A percentile compares a stretch with the other conserved stretches of the same genome.
These are phyloP conservation scores for Cydia fagiglandana DNA, from an alignment of 1,140 invertebrate genomes.

Conservation along the genomic window DNA sequence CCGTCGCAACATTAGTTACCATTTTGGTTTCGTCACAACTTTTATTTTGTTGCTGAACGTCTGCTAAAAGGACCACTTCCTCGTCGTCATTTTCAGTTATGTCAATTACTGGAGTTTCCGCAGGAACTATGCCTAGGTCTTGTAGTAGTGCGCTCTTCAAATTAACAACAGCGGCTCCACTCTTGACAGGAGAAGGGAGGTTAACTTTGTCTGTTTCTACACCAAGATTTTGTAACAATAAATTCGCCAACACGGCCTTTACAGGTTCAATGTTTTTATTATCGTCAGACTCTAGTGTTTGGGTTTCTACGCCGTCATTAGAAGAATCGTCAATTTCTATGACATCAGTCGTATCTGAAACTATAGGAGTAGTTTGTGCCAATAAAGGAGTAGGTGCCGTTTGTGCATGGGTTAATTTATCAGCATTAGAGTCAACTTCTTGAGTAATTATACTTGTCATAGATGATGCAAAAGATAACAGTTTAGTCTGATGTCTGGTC, in stretches of 20 bases:
- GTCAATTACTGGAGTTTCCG: not conserved
- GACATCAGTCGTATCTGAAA: conserved; percentile 33
- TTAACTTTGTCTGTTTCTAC: conserved; percentile 39
- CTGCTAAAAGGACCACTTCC: not conserved
- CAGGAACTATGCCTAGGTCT: conserved; percentile 1
- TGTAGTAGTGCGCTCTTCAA: conserved; percentile 14
- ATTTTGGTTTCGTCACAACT: not conserved
- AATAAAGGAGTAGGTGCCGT: not conserved
- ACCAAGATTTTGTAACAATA: conserved; percentile 44
- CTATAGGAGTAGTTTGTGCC: not conserved
- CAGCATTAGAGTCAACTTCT: not conserved
- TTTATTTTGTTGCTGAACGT: not conserved
- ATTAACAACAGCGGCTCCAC: conserved; percentile 44
- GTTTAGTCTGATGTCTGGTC: conserved; percentile 23
- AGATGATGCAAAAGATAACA: not conserved
- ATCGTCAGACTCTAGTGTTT: not conserved
- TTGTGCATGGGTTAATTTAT: not conserved
- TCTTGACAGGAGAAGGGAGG: conserved; percentile 45
- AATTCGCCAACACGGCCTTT: conserved; percentile 37
- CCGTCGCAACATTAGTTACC: not conserved
- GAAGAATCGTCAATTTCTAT: conserved; percentile 53
- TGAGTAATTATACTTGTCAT: not conserved
- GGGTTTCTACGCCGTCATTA: conserved; percentile 35
- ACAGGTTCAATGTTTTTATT: conserved; percentile 32
- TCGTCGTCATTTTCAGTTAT: not conserved